Evolutionary conservation across 2,888 invertebrate genomes (phyloP), one percentile per base, ranked within the genome.

Genomic region (Smittia sp.): DNA sequence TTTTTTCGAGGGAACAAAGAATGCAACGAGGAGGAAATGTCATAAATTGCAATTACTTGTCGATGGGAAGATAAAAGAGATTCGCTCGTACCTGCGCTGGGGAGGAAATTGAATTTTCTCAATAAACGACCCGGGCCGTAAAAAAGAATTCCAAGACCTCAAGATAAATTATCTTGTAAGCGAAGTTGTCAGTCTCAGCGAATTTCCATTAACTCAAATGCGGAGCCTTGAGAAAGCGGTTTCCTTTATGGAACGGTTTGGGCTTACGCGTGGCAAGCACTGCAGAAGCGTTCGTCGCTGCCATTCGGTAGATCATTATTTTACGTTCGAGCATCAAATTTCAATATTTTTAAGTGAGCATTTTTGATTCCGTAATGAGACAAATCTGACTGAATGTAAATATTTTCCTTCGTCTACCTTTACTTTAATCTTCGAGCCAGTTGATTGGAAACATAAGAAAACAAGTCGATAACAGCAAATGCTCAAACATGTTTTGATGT

Each of bases 131-230:
- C n/a, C n/a, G 13, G 3, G 46, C 24, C 11, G 27, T n/a, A n/a
- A 63, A 15, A n/a, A 27, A 63, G 15, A 63, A 63, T n/a, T 63
- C 4, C 4, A 27, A 7, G 20, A n/a, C 63, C 25, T 63, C 27
- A 13, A 63, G 63, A 24, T 22, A 27, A 27, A 13, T 24, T 20
- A 63, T 24, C 27, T 13, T 25, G 25, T n/a, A 63, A 11, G 22
- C 25, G 6, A 27, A 63, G 22, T 63, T 63, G 63, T 63, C 63
- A 63, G 25, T 27, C 25, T 27, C 63, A 63, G 63, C 52, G 22
- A 22, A 58, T 58, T 63, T n/a, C 20, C 27, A 27, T 63, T 25
- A 63, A 20, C 4, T 58, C 20, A 22, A n/a, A 58, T n/a, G 22
- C 3, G 7, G n/a, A 58, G 11, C 58, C 58, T 58, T 58, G 22